These are phyloP conservation scores for Melanotus villosus DNA, from an alignment of 2,888 invertebrate genomes.

Conservation along the genomic window DNA sequence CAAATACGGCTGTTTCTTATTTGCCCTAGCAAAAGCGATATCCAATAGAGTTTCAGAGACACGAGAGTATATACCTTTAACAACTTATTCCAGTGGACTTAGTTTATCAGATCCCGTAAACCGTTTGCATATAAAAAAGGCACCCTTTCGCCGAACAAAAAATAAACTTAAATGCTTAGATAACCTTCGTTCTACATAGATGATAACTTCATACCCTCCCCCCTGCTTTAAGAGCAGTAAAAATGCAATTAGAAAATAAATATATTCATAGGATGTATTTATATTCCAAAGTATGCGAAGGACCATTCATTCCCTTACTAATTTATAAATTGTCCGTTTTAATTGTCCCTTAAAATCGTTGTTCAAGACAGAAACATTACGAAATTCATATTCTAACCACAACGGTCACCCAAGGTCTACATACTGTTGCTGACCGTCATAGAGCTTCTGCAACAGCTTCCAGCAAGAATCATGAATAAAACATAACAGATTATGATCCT, in stretches of 20 bases:
- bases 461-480: constrained; percentile 9
- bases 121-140: constrained; percentile 6
- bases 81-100: background rate
- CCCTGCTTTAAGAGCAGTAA: too few relatives aligned
- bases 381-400: constrained; percentile 4
- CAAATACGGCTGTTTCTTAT: background rate
- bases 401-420: background rate
- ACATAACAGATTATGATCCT: constrained; percentile 18
- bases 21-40: background rate
- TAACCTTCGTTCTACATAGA: background rate
- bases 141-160: background rate
- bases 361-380: background rate
- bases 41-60: background rate
- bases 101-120: background rate
- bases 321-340: background rate
- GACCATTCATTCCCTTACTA: background rate
- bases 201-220: too few relatives aligned
- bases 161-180: background rate
- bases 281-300: background rate
- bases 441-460: background rate
- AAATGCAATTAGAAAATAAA: too few relatives aligned
- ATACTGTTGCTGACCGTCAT: background rate
- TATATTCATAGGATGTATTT: background rate
- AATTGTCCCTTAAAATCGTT: background rate
- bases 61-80: background rate